Base-by-base conservation (phyloP, 2,113 vertebrate genomes). In the Solenodon paradoxus region DNA sequence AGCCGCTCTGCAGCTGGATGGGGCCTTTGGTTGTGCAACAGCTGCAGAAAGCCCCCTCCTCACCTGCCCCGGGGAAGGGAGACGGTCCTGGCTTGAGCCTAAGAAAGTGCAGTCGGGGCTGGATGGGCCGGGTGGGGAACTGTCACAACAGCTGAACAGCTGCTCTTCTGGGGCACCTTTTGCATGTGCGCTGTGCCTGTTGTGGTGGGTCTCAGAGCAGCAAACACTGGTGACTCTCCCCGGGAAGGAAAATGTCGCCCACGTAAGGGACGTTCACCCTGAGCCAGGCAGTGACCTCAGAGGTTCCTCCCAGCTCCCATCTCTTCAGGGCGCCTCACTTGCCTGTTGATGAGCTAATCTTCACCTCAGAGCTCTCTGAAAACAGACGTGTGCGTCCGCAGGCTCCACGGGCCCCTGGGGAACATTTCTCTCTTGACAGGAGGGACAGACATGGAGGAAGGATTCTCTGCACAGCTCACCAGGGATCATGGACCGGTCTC, bases 361-460 rank as follows among this genome's bases (percentile, higher is more conserved):
- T 84, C 68, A 13, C 78, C 4, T 5, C 30, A 82, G 38, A 47
- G 49, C 0, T 28, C 78, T 66, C 53, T 74, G 96, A 95, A 85
- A 92, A 57, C 38, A 35, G 15, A 15, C 16, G 17, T 88, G 66
- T 30, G 49, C 71, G 79, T 16, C 13, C 42, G 78, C 90, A 0
- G 6, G n/a, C n/a, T 38, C 71, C 3, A 0, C 1, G 6, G 61
- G 6, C 75, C 80, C 55, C 71, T 20, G 2, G 94, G 81, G 86
- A 79, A 82, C 59, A 4, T 9, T 28, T 32, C n/a, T 83, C 4
- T 2, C 13, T 20, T 47, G 22, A 15, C 68, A 3, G 8, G 17
- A 26, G 78, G 55, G 30, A 66, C 71, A 92, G 90, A 7, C 78
- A 83, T 26, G 81, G 86, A 78, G 94, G 83, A 59, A 88, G 38